phyloP scores from a whole-genome alignment of 1,140 invertebrate species.

The Papilio glaucus region DNA sequence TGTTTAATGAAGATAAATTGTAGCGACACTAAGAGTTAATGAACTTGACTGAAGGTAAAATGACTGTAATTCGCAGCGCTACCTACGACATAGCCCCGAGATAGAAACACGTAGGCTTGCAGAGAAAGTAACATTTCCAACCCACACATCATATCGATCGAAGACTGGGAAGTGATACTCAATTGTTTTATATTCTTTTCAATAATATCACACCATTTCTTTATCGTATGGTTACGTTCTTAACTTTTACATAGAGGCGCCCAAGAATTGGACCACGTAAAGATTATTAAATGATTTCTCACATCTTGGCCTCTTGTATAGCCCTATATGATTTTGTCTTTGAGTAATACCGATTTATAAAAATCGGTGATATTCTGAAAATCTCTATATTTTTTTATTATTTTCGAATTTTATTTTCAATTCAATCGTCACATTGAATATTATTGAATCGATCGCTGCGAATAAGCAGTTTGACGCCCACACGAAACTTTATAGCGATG shows the following conservation, averaged over 20 bases:
- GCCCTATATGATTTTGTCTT: too few species aligned
- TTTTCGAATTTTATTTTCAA: background rate
- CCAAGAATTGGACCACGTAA: too few species aligned
- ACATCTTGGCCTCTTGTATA: too few species aligned
- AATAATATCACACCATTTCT: too few species aligned
- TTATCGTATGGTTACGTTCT: too few species aligned
- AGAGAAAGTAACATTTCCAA: conserved; percentile 30
- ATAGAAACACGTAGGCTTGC: conserved; percentile 18
- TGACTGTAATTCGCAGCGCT: conserved; percentile 18
- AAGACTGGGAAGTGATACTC: conserved; percentile 42
- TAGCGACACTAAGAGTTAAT: background rate
- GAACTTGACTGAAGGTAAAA: conserved; percentile 9
- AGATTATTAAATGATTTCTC: too few species aligned
- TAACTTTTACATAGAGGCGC: too few species aligned
- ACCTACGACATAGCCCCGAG: conserved; percentile 25
- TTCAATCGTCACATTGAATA: conserved; percentile 13
- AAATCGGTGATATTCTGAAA: background rate
- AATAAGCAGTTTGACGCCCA: conserved; percentile 28
- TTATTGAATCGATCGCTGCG: conserved; percentile 22
- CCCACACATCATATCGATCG: conserved; percentile 36
- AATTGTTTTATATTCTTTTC: conserved; percentile 44
- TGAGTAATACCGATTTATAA: background rate
- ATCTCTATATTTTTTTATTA: background rate
- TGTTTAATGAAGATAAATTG: background rate
- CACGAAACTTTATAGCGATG: conserved; percentile 36